A percentile compares a stretch with the other conserved stretches of the same genome.
Conservation (phyloP, 2,888 invertebrate genomes). For the Eulithis testata region DNA sequence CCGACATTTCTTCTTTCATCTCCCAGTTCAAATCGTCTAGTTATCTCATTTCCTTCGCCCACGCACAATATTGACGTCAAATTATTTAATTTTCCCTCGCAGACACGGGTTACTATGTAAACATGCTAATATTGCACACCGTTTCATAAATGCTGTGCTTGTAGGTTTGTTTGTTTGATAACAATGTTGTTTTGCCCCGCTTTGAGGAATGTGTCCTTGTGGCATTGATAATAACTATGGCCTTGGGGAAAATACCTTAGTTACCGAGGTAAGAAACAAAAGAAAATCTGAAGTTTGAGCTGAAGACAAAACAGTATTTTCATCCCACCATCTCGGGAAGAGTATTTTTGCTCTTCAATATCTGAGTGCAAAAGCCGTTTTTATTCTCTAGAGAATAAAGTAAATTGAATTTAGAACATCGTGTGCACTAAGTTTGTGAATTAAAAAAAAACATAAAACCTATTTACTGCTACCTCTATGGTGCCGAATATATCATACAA, state of each 20-base stretch:
- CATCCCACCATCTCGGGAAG: too few species aligned
- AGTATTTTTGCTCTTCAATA: too few species aligned
- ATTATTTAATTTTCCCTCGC: slow-evolving; percentile 27
- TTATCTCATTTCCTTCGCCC: slow-evolving; percentile 26
- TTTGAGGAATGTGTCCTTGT: slow-evolving; percentile 14
- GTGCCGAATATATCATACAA: too few species aligned
- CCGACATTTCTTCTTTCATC: slow-evolving; percentile 7
- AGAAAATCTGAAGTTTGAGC: too few species aligned
- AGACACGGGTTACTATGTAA: slow-evolving; percentile 17
- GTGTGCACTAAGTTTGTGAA: too few species aligned
- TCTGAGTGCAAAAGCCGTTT: too few species aligned
- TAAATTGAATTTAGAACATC: too few species aligned
- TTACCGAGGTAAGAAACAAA: too few species aligned
- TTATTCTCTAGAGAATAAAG: too few species aligned
- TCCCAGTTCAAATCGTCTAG: slow-evolving; percentile 3
- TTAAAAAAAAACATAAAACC: too few species aligned
- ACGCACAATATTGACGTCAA: slow-evolving; percentile 35
- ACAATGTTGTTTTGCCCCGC: slow-evolving; percentile 22
- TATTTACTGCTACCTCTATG: too few species aligned
- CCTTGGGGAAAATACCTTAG: slow-evolving; percentile 13
- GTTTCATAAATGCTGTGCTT: slow-evolving; percentile 2
- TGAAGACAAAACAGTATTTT: too few species aligned
- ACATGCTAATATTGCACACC: slow-evolving; percentile 19
- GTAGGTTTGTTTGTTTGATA: slow-evolving; percentile 30
- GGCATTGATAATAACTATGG: slow-evolving; percentile 8